Evolutionary conservation across 92 coral and sea anemone genomes (phyloP).

Genomic region (Pocillopora grandis): DNA sequence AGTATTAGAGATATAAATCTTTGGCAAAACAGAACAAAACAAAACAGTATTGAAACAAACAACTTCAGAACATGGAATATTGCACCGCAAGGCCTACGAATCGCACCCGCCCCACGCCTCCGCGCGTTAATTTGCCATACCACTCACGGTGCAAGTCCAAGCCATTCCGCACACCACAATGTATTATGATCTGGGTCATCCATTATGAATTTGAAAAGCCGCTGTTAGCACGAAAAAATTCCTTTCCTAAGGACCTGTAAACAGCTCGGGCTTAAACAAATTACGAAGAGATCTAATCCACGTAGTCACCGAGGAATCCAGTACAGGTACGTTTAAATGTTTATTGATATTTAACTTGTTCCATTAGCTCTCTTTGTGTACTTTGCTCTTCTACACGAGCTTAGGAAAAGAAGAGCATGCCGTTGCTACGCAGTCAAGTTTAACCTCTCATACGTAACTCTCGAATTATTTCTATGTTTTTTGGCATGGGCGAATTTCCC

Average conservation of each 20-base stretch:
- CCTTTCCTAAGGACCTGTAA: neutral
- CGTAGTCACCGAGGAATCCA: constrained; percentile 17
- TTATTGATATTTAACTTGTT: constrained; percentile 6
- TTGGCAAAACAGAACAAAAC: too few species aligned
- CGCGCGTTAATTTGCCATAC: too few species aligned
- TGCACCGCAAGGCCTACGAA: too few species aligned
- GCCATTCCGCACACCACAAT: neutral
- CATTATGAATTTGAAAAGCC: constrained; percentile 7
- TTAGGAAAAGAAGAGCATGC: neutral
- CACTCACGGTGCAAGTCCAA: too few species aligned
- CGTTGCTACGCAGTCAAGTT: constrained; percentile 5
- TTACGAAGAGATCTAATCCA: neutral
- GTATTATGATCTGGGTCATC: neutral
- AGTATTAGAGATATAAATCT: too few species aligned
- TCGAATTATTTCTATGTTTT: neutral
- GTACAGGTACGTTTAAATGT: constrained; percentile 2
- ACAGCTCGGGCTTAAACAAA: constrained; percentile 1
- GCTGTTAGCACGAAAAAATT: neutral
- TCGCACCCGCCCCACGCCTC: too few species aligned
- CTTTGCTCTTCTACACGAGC: neutral
- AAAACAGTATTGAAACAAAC: too few species aligned
- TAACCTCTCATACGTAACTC: neutral
- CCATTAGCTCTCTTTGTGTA: neutral
- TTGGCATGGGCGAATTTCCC: neutral
- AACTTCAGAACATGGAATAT: too few species aligned